phyloP scores from a whole-genome alignment of 2,888 invertebrate species.

The Mythimna vitellina region DNA sequence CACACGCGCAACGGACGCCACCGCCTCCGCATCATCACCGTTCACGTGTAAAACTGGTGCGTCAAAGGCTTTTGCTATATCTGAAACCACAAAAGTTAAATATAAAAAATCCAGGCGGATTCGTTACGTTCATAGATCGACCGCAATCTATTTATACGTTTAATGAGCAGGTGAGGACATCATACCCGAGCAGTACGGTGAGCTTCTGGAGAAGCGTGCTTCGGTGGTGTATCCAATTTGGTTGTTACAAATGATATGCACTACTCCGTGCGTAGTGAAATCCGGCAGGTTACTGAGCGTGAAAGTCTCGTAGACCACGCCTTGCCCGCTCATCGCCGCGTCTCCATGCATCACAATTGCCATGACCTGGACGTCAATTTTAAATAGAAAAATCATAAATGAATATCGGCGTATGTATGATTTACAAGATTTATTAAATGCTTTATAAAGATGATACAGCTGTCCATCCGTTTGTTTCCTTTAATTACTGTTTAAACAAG shows the following conservation, averaged over 20 bases:
- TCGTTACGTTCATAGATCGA: background rate
- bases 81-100: slow-evolving; percentile 67
- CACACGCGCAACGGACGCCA: slow-evolving; percentile 96
- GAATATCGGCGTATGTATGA: no score
- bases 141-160: no score
- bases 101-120: background rate
- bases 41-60: slow-evolving; percentile 99
- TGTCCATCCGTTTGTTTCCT: no score
- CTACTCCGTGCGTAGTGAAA: slow-evolving; percentile 92
- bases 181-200: slow-evolving; percentile 95
- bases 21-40: slow-evolving; percentile 98
- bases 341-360: slow-evolving; percentile 93
- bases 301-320: slow-evolving; percentile 92
- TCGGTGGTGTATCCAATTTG: slow-evolving; percentile 98
- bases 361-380: slow-evolving; percentile 81
- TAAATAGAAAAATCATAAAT: background rate
- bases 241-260: slow-evolving; percentile 93
- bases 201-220: slow-evolving; percentile 95
- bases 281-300: slow-evolving; percentile 91
- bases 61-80: slow-evolving; percentile 97
- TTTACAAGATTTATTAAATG: no score
- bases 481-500: no score
- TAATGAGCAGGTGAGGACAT: background rate
- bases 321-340: slow-evolving; percentile 92
- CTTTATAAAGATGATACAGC: no score